These are phyloP conservation scores for Albula glossodonta DNA, from an alignment of 2,113 vertebrate genomes.

Conservation along the genomic window DNA sequence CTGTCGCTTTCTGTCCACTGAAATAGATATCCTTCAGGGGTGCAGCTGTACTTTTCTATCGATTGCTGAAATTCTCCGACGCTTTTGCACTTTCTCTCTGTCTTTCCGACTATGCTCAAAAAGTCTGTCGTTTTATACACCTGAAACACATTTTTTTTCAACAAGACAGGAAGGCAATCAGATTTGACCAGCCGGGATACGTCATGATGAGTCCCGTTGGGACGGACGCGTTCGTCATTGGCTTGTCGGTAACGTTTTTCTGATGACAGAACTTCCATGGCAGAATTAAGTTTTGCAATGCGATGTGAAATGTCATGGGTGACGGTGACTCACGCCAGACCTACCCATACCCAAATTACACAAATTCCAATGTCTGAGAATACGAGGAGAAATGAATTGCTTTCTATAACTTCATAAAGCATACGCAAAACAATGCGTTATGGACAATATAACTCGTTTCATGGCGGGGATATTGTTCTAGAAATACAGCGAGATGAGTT, in stretches of 20 bases:
- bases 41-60: constrained; percentile 31
- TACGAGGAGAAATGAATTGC: not conserved
- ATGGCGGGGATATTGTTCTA: not conserved
- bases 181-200: constrained; percentile 65
- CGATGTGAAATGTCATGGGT: not conserved
- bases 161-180: constrained; percentile 59
- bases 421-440: not conserved
- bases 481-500: not conserved
- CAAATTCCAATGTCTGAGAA: not conserved
- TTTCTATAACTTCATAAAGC: not conserved
- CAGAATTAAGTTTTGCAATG: constrained; percentile 31
- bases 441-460: not conserved
- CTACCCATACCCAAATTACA: not conserved
- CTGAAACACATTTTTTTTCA: constrained; percentile 20
- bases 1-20: not conserved
- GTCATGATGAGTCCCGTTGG: constrained; percentile 74
- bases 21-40: constrained; percentile 25
- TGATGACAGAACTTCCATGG: constrained; percentile 19
- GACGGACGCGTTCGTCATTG: constrained; percentile 53
- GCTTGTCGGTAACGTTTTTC: constrained; percentile 40
- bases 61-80: constrained; percentile 29
- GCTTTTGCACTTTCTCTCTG: constrained; percentile 48
- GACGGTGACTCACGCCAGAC: constrained; percentile 29
- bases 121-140: constrained; percentile 67
- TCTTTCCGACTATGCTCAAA: not conserved